Percentiles rank a stretch among this genome's conserved stretches.
phyloP scores from a whole-genome alignment of 2,888 invertebrate species.

The Metacarcinus magister region DNA sequence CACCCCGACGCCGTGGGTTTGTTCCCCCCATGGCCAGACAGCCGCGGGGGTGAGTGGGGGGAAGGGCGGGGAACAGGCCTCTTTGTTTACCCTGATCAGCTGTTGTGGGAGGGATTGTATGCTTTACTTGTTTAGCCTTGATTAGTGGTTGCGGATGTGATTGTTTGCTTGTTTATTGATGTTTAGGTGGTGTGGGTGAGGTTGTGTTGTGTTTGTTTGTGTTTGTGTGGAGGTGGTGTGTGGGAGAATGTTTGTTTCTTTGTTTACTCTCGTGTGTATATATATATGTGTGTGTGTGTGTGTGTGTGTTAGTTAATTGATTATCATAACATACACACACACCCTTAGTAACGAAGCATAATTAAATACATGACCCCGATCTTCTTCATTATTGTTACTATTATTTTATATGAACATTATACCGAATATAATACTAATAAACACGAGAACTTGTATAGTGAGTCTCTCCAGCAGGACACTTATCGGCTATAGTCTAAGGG shows the following conservation, averaged over 20 bases:
- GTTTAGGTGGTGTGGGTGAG: background rate
- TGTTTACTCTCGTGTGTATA: background rate
- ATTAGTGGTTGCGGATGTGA: background rate
- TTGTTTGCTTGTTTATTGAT: background rate
- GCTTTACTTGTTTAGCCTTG: background rate
- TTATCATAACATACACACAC: background rate
- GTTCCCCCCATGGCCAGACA: background rate
- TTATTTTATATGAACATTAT: background rate
- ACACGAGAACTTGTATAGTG: no score
- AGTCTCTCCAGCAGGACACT: background rate
- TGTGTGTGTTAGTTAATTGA: background rate
- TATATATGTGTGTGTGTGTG: slow-evolving; percentile 59
- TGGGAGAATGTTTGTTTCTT: background rate
- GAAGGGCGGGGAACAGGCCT: background rate
- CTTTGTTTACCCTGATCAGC: slow-evolving; percentile 27
- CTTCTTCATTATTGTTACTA: background rate
- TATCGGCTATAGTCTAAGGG: background rate
- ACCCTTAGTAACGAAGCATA: background rate
- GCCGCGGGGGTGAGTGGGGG: background rate
- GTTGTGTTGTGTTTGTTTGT: background rate
- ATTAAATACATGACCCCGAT: background rate
- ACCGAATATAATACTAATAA: background rate
- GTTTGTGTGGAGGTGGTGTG: background rate
- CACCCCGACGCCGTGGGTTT: background rate
- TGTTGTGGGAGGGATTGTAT: background rate